Conservation (phyloP, 2,888 invertebrate species). For the Flexamia atlantica region DNA sequence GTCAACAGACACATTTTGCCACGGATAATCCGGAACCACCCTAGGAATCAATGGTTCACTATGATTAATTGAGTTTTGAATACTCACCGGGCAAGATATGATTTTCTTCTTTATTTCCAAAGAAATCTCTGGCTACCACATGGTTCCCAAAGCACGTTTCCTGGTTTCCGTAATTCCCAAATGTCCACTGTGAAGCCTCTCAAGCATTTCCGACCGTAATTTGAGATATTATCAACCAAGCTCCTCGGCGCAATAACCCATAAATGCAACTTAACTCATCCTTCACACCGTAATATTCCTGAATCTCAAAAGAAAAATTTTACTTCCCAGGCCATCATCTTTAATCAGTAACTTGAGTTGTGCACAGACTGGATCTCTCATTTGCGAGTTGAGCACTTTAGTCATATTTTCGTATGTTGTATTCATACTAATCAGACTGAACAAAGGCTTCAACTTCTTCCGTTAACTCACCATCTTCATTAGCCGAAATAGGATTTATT, state of each 20-base stretch:
- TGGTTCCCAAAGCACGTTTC: slow-evolving; percentile 29
- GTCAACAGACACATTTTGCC: slow-evolving; percentile 57
- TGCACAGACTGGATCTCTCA: neutral
- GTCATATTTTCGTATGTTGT: neutral
- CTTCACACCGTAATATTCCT: neutral
- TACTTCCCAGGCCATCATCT: neutral
- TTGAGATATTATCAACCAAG: neutral
- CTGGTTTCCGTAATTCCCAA: slow-evolving; percentile 47
- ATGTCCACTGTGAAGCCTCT: slow-evolving; percentile 49
- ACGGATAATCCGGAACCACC: slow-evolving; percentile 44
- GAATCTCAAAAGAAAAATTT: neutral
- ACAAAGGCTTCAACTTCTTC: neutral
- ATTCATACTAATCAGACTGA: neutral
- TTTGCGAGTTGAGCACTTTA: neutral
- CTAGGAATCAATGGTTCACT: slow-evolving; percentile 54
- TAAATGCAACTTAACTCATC: neutral
- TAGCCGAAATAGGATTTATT: neutral
- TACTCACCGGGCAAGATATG: slow-evolving; percentile 49
- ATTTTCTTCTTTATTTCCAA: slow-evolving; percentile 40
- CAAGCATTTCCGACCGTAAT: neutral
- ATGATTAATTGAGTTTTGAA: slow-evolving; percentile 49
- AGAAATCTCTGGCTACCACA: slow-evolving; percentile 63
- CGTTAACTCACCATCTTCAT: neutral
- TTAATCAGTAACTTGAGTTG: neutral
- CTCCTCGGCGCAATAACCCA: neutral